phyloP scores from a whole-genome alignment of 2,797 vertebrate species.

The Syngnathus acus region DNA sequence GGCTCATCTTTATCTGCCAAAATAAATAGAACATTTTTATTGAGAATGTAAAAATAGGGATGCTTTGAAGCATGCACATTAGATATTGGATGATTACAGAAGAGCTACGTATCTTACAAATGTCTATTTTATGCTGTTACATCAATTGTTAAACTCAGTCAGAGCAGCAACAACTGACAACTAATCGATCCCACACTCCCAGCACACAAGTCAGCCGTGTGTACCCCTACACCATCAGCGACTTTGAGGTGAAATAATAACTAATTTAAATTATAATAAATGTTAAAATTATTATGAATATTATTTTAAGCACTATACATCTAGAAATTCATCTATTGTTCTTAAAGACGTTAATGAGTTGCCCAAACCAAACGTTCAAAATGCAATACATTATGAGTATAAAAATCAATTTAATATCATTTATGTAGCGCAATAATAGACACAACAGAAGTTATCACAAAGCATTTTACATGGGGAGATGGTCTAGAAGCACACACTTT shows the following conservation, averaged over 20 bases:
- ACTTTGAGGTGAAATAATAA: too few species aligned
- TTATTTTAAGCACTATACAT: too few species aligned
- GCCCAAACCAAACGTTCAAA: neutral
- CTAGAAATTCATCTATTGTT: neutral
- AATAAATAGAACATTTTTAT: conserved; percentile 32
- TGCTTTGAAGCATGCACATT: neutral
- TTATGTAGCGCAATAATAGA: neutral
- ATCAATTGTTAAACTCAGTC: neutral
- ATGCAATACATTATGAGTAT: neutral
- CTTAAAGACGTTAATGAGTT: neutral
- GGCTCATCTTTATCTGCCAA: conserved; percentile 93
- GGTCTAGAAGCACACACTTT: neutral
- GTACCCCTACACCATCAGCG: too few species aligned
- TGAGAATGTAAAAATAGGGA: conserved; percentile 2
- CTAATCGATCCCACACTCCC: too few species aligned
- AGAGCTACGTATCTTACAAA: neutral
- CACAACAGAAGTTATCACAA: neutral
- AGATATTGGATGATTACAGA: neutral
- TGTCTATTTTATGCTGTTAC: neutral
- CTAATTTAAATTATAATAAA: too few species aligned
- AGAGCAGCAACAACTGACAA: too few species aligned
- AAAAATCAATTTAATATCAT: neutral
- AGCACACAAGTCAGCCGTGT: too few species aligned
- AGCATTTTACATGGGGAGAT: neutral
- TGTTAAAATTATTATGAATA: too few species aligned